Evolutionary conservation across 2,888 invertebrate species (phyloP).

Genomic region (Lepidonotus clava): DNA sequence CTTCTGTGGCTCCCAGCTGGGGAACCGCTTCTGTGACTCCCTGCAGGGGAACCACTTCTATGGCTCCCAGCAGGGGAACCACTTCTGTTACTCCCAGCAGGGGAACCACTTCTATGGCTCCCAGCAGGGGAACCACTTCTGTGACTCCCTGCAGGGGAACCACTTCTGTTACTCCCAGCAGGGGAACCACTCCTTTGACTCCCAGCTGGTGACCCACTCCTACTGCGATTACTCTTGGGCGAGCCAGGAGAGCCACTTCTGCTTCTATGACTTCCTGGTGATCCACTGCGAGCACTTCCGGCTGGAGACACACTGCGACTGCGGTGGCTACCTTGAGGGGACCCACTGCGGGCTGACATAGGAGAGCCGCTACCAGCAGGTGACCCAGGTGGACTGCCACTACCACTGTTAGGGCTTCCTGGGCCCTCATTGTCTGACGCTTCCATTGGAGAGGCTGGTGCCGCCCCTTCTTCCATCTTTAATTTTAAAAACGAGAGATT

Average conservation of each 20-base stretch:
- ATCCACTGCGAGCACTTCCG: constrained; percentile 26
- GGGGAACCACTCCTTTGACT: background rate
- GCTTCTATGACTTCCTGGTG: constrained; percentile 35
- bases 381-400: constrained; percentile 11
- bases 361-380: constrained; percentile 56
- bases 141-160: background rate
- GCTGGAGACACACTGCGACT: constrained; percentile 22
- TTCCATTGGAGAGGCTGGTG: background rate
- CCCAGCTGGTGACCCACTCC: background rate
- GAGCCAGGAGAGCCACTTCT: constrained; percentile 47
- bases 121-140: background rate
- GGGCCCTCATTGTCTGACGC: background rate
- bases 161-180: background rate
- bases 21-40: too few species aligned
- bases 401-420: background rate
- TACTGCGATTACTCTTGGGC: too few species aligned
- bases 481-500: too few species aligned
- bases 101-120: background rate
- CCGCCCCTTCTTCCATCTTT: background rate
- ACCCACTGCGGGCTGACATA: constrained; percentile 40
- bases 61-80: background rate
- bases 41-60: background rate
- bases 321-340: background rate
- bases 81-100: background rate
- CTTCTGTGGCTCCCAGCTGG: constrained; percentile 34